Evolutionary conservation across 2,113 vertebrate species (phyloP).

Genomic region (Ceyx cyanopectus): DNA sequence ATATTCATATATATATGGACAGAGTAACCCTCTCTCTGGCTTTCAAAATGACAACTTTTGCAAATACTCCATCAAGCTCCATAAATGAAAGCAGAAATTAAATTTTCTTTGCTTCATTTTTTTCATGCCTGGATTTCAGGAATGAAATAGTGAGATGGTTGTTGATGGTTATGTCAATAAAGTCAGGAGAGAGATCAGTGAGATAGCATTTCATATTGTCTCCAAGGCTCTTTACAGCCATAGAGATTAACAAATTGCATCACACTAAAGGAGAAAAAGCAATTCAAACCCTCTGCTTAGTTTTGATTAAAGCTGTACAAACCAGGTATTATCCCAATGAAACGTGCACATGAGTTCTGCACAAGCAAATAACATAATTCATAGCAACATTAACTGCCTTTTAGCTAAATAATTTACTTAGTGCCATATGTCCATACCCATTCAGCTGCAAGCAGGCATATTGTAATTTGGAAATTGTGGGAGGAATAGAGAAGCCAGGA

Average conservation of each 20-base stretch:
- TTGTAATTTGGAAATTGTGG: conserved; percentile 57
- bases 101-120: conserved; percentile 3
- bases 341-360: neutral
- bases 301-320: conserved; percentile 51
- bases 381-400: conserved; percentile 44
- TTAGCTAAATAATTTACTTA: conserved; percentile 63
- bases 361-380: conserved; percentile 38
- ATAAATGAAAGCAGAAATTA: neutral
- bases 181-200: neutral
- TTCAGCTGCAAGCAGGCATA: conserved; percentile 27
- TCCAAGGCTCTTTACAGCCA: neutral
- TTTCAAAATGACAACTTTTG: neutral
- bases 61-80: neutral
- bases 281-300: neutral
- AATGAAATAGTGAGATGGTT: neutral
- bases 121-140: conserved; percentile 35
- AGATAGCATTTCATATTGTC: neutral
- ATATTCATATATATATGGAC: no score
- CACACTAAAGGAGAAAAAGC: conserved; percentile 12
- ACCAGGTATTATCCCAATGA: conserved; percentile 41
- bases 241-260: conserved; percentile 22
- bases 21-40: neutral
- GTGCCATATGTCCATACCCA: neutral
- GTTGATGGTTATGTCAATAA: neutral
- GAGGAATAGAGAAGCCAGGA: conserved; percentile 48